phyloP scores from a whole-genome alignment of 2,888 invertebrate genomes.

The Trileptium ribeirensis region DNA sequence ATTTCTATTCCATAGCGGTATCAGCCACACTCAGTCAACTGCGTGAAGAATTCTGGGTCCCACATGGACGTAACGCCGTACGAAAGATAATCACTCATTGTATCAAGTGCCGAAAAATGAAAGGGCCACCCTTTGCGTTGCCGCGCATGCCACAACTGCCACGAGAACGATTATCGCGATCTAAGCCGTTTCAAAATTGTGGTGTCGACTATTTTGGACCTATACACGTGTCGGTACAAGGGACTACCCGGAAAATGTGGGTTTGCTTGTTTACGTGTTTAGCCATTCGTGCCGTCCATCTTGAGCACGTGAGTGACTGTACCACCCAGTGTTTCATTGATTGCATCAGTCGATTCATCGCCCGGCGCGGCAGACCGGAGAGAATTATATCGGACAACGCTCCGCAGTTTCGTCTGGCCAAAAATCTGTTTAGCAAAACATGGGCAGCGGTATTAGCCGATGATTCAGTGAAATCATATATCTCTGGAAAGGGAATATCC shows the following conservation, averaged over 20 bases:
- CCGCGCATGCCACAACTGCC: neutral
- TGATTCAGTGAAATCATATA: too few relatives aligned
- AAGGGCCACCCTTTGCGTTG: neutral
- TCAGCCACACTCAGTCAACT: too few relatives aligned
- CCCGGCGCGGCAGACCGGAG: slow-evolving; percentile 44
- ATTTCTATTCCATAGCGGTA: too few relatives aligned
- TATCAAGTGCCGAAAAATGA: too few relatives aligned
- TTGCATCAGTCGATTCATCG: slow-evolving; percentile 47
- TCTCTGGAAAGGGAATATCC: too few relatives aligned
- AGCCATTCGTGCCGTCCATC: slow-evolving; percentile 15
- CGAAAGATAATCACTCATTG: too few relatives aligned
- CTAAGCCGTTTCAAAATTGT: neutral
- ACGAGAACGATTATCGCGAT: neutral
- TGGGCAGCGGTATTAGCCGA: too few relatives aligned
- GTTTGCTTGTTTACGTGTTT: slow-evolving; percentile 27
- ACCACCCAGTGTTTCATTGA: slow-evolving; percentile 45
- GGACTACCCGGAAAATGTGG: slow-evolving; percentile 36
- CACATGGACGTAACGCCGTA: too few relatives aligned
- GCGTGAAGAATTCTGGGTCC: too few relatives aligned
- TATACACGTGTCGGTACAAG: neutral
- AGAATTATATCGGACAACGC: slow-evolving; percentile 51
- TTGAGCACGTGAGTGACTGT: slow-evolving; percentile 33
- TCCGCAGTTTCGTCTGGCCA: too few relatives aligned
- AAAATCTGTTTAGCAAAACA: too few relatives aligned
- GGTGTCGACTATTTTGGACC: slow-evolving; percentile 16